phyloP scores from a whole-genome alignment of 2,888 invertebrate species.

The Ashinkailepas kermadecensis region DNA sequence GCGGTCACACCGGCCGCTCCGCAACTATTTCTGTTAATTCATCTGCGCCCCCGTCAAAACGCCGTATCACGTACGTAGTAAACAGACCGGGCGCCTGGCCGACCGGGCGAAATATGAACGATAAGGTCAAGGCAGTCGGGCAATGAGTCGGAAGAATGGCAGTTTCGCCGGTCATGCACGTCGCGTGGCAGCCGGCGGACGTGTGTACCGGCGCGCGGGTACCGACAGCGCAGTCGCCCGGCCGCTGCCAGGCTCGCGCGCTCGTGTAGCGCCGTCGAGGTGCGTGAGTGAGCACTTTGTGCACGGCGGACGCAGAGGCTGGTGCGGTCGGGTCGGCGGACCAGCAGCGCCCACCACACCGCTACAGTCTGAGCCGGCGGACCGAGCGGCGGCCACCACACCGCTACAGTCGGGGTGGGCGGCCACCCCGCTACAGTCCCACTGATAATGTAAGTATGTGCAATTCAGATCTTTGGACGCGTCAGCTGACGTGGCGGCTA shows the following conservation, averaged over 20 bases:
- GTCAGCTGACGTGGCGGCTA: no score
- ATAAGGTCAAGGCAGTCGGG: conserved; percentile 18
- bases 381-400: background rate
- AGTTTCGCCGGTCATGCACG: conserved; percentile 15
- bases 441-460: no score
- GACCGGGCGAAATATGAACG: background rate
- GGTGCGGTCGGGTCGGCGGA: background rate
- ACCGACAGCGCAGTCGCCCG: no score
- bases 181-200: background rate
- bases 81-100: background rate
- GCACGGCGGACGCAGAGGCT: background rate
- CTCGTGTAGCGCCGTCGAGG: background rate
- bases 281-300: background rate
- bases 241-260: background rate
- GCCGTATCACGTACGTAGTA: conserved; percentile 19
- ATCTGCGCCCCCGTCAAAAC: conserved; percentile 14
- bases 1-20: conserved; percentile 7
- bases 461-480: no score
- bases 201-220: no score
- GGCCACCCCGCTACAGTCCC: no score
- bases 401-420: no score
- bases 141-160: conserved; percentile 8
- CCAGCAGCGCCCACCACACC: background rate
- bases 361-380: background rate
- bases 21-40: conserved; percentile 1